Evolutionary conservation across 37 sponge, comb jelly and placozoan genomes (phyloP), one percentile per base, ranked within the genome.

Genomic region (Chondrilla cf. caribensis): DNA sequence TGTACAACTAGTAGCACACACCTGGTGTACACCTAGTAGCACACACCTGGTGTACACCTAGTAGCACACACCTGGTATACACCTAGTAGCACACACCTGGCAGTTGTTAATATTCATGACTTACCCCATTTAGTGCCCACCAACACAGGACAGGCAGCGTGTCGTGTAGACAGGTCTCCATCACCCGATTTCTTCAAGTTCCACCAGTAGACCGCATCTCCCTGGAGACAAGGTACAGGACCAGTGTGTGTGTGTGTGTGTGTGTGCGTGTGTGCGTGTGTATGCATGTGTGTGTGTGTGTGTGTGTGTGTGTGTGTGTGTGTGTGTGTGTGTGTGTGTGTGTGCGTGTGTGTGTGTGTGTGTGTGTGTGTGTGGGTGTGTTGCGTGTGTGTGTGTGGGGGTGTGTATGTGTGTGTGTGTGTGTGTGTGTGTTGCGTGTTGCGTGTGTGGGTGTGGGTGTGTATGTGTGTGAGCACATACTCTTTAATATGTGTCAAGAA

Each of bases 91-190:
- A n/a, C n/a, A n/a, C n/a, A n/a, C n/a, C n/a, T n/a, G n/a, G n/a
- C n/a, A n/a, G n/a, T n/a, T n/a, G n/a, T n/a, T n/a, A n/a, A n/a
- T n/a, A n/a, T n/a, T 26, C 31, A 18, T 8, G 2, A 60, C 92
- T 78, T 70, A 96, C 94, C 97, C 91, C 91, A 90, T 86, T 96
- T 95, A 39, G 90, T 79, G 43, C 97, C 97, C 65, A 92, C 91
- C 29, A 98, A 81, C 0, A 98, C 98, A 5, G 76, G 76, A 38
- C 76, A 73, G 11, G 41, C 76, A 19, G 76, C 76, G 25, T 73
- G 76, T 40, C 76, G 25, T 62, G 64, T 62, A 19, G 29, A 19
- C 64, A 73, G 36, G 25, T 73, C 76, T 36, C 76, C 76, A 19
- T 73, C 76, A 18, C 76, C 76, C 1, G 76, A 73, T 43, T 42